Conservation (phyloP, 2,888 invertebrate genomes). For the Diplazon laetatorius region DNA sequence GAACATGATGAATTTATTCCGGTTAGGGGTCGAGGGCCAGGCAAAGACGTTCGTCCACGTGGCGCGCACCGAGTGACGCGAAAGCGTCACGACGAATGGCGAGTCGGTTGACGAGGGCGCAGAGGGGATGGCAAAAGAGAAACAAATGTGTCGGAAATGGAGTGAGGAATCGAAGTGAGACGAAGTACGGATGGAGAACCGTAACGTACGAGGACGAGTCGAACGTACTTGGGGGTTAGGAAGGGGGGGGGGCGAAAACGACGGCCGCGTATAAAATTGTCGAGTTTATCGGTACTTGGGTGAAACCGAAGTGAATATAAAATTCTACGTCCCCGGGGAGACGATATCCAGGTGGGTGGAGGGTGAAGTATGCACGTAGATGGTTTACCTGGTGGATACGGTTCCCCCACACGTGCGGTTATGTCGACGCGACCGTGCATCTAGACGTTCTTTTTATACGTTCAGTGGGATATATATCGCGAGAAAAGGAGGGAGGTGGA, state of each 20-base stretch:
- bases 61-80: background rate
- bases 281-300: conserved; percentile 71
- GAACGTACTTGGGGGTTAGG: conserved; percentile 56
- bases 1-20: no score
- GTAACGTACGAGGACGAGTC: conserved; percentile 40
- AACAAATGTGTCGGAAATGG: conserved; percentile 46
- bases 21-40: no score
- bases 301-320: conserved; percentile 71
- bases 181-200: conserved; percentile 14
- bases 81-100: background rate
- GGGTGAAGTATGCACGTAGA: conserved; percentile 49
- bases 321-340: conserved; percentile 66
- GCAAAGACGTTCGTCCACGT: conserved; percentile 62
- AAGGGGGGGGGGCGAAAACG: no score
- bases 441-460: conserved; percentile 34
- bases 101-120: conserved; percentile 31
- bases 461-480: conserved; percentile 16
- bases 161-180: conserved; percentile 32
- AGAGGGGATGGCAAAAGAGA: conserved; percentile 28
- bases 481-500: conserved; percentile 14
- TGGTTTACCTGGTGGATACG: conserved; percentile 6
- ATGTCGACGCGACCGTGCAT: background rate
- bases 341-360: conserved; percentile 59
- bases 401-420: conserved; percentile 1
- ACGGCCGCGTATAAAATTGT: conserved; percentile 69